Base-by-base conservation (phyloP, 2,888 invertebrate genomes). In the Pardosa pseudoannulata region DNA sequence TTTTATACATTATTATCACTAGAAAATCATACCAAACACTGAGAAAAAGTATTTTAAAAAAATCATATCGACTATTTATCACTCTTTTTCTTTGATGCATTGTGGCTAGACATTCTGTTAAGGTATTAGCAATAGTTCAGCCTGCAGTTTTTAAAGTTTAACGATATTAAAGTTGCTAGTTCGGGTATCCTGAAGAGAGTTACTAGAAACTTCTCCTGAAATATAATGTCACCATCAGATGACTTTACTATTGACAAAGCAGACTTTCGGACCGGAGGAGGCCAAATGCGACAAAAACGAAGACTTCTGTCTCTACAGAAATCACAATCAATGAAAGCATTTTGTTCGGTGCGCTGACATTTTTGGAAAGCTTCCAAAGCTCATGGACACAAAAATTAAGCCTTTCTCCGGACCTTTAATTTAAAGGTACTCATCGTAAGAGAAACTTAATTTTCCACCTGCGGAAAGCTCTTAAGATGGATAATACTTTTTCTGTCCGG, bases 271-370 rank as follows among this genome's bases (percentile, higher is more conserved):
- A 27, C 16, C 23, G 41, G 23, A 41, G 28, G n/a, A 70, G 16
- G n/a, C 36, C 23, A 23, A 70, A 41, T 70, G 70, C 70, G 70
- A 70, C 70, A 70, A 70, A 39, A 70, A 70, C 70, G 28, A 32
- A 19, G 41, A 36, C 13, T 70, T 70, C 41, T 41, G 32, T 41
- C 23, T 39, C 41, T 36, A 16, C 13, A 41, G 41, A 41, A 67
- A 50, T 82, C 70, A 82, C 41, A 82, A 70, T 70, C 75, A 82
- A 82, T 75, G 75, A 67, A 39, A 75, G 50, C 74, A 75, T 75
- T 75, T 75, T 68, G 75, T 70, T 70, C 74, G 70, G 75, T 41
- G 81, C 70, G 67, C 36, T 75, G 81, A 70, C 81, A 82, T 62
- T 75, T 75, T 82, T 82, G 75, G 81, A 82, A 62, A 70, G 11